phyloP scores from a whole-genome alignment of 2,888 invertebrate genomes.

The Lumbricus terrestris region DNA sequence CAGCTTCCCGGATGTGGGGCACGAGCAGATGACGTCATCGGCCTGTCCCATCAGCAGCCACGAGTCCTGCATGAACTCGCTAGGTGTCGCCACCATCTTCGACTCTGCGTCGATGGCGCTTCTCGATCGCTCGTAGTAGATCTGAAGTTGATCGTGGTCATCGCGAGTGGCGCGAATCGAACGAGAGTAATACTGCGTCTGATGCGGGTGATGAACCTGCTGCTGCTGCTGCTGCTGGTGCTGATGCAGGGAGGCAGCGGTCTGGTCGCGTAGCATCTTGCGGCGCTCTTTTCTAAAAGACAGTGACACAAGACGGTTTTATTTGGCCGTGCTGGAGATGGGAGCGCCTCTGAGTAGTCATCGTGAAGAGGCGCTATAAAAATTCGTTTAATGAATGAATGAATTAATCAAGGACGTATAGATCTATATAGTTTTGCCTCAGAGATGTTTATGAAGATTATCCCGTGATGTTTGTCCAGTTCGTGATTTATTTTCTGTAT shows the following conservation, averaged over 20 bases:
- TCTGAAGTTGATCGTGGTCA: neutral
- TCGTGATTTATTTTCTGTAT: too few species aligned
- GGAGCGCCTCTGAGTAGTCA: too few species aligned
- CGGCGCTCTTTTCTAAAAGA: neutral
- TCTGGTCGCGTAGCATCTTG: neutral
- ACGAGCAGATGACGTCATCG: slow-evolving; percentile 8
- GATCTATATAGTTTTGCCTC: too few species aligned
- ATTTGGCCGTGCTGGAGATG: too few species aligned
- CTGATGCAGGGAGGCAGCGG: neutral
- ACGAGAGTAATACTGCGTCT: slow-evolving; percentile 14
- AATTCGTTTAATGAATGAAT: too few species aligned
- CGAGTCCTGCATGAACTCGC: slow-evolving; percentile 13
- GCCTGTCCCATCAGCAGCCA: slow-evolving; percentile 12
- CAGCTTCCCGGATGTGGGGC: neutral
- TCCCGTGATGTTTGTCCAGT: too few species aligned
- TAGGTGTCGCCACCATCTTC: neutral
- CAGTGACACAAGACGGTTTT: too few species aligned
- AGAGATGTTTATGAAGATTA: too few species aligned
- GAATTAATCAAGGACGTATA: too few species aligned
- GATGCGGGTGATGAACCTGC: neutral
- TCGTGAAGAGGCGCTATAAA: too few species aligned
- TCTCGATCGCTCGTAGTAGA: slow-evolving; percentile 5
- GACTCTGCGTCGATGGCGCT: neutral
- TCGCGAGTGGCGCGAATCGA: neutral
- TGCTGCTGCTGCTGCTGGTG: neutral